These are phyloP conservation scores for Dorcus parallelipipedus DNA, from an alignment of 2,888 invertebrate genomes.

Conservation along the genomic window DNA sequence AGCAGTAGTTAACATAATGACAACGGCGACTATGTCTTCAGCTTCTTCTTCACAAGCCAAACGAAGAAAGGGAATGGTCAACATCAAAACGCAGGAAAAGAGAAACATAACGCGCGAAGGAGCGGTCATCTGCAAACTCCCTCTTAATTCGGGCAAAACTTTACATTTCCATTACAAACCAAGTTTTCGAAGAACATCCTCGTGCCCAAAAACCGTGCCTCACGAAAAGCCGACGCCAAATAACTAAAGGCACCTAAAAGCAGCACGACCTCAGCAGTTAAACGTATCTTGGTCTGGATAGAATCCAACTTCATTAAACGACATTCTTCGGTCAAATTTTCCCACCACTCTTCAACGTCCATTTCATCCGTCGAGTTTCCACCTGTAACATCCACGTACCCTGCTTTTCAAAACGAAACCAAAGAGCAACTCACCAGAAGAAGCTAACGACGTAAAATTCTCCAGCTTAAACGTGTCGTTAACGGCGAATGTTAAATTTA, in stretches of 20 bases:
- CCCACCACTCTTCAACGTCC: conserved; percentile 68
- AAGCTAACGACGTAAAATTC: conserved; percentile 1
- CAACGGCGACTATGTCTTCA: conserved; percentile 88
- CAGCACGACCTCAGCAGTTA: conserved; percentile 74
- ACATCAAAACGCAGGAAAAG: conserved; percentile 85
- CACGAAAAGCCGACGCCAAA: conserved; percentile 78
- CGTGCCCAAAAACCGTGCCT: conserved; percentile 86
- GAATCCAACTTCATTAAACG: conserved; percentile 64
- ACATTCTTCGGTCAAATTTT: conserved; percentile 67
- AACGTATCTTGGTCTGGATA: conserved; percentile 62
- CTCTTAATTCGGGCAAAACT: not conserved
- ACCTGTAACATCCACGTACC: not conserved
- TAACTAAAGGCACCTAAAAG: conserved; percentile 82
- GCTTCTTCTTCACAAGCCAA: conserved; percentile 80
- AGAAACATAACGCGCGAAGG: conserved; percentile 93
- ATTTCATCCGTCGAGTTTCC: conserved; percentile 41
- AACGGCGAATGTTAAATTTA: conserved; percentile 9
- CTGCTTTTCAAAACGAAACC: not conserved
- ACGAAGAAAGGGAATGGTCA: conserved; percentile 80
- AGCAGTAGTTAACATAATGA: conserved; percentile 93
- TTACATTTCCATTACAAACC: conserved; percentile 54
- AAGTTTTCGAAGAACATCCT: conserved; percentile 94
- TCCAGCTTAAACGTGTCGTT: conserved; percentile 12
- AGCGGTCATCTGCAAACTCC: conserved; percentile 68
- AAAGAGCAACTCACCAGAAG: not conserved